A percentile compares a stretch with the other conserved stretches of the same genome.
phyloP scores from a whole-genome alignment of 2,113 vertebrate genomes.

The Amphiprion percula region DNA sequence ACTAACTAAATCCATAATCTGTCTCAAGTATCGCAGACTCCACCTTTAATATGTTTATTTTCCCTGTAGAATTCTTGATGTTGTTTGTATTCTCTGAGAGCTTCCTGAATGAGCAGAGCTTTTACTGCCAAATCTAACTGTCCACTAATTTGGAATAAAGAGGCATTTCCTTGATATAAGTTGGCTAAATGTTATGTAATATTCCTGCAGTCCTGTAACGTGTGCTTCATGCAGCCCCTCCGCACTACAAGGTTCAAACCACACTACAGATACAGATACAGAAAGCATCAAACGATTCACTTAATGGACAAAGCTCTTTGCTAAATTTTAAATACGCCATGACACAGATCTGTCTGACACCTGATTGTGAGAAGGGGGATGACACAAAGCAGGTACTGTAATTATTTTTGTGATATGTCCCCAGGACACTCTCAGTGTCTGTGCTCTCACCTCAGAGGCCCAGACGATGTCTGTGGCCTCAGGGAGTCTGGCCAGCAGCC shows the following conservation, averaged over 20 bases:
- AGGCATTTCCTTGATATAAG: too few species aligned
- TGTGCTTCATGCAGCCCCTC: not conserved
- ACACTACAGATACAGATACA: not conserved
- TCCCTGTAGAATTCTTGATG: not conserved
- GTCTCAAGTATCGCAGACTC: too few species aligned
- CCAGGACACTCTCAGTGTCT: slow-evolving; percentile 25
- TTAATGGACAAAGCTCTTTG: not conserved
- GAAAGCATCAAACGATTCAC: not conserved
- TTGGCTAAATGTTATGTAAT: not conserved
- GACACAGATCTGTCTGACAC: slow-evolving; percentile 40
- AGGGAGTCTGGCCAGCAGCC: slow-evolving; percentile 37
- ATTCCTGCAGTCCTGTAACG: slow-evolving; percentile 33
- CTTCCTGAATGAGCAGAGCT: too few species aligned
- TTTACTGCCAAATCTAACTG: too few species aligned
- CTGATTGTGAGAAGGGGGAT: slow-evolving; percentile 10
- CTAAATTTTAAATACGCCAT: slow-evolving; percentile 7
- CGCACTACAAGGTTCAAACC: not conserved
- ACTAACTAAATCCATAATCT: too few species aligned
- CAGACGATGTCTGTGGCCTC: slow-evolving; percentile 48
- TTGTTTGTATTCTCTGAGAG: too few species aligned
- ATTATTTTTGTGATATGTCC: slow-evolving; percentile 51
- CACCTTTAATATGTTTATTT: not conserved
- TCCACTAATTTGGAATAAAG: too few species aligned
- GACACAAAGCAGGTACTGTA: slow-evolving; percentile 30
- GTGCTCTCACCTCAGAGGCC: slow-evolving; percentile 8